These are phyloP conservation scores for Torymus aiolomorphi DNA, from an alignment of 2,888 invertebrate genomes.

Conservation along the genomic window DNA sequence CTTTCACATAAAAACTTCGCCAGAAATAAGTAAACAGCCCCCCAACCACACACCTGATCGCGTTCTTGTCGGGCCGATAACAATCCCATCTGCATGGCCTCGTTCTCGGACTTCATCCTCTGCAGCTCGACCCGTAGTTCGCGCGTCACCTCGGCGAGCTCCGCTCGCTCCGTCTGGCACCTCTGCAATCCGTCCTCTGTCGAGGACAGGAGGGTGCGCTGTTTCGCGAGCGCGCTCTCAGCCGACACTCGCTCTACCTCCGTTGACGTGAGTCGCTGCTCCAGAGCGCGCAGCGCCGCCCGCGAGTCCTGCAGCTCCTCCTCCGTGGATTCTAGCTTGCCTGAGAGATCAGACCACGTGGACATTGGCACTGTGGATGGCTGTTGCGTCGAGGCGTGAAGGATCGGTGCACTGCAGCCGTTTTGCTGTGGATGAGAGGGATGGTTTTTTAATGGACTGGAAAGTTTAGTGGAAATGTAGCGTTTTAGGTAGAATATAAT, in stretches of 20 bases:
- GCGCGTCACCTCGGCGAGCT: constrained; percentile 58
- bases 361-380: constrained; percentile 43
- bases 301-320: constrained; percentile 62
- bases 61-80: constrained; percentile 64
- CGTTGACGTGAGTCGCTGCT: constrained; percentile 61
- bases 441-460: too few species aligned
- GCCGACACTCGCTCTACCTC: constrained; percentile 62
- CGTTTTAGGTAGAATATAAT: too few species aligned
- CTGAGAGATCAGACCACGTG: constrained; percentile 55
- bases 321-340: constrained; percentile 62
- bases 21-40: too few species aligned
- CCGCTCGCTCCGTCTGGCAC: constrained; percentile 62
- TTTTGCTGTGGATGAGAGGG: too few species aligned
- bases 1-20: background rate
- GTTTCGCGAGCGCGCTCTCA: constrained; percentile 62
- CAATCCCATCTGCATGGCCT: constrained; percentile 61
- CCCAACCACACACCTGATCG: constrained; percentile 56
- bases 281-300: constrained; percentile 60
- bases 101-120: constrained; percentile 63
- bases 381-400: background rate
- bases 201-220: constrained; percentile 61
- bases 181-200: constrained; percentile 63
- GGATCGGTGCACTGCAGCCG: too few species aligned
- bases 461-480: too few species aligned
- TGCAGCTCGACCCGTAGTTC: constrained; percentile 60